Conservation (phyloP, 2,797 vertebrate species). For the Podarcis lilfordi region DNA sequence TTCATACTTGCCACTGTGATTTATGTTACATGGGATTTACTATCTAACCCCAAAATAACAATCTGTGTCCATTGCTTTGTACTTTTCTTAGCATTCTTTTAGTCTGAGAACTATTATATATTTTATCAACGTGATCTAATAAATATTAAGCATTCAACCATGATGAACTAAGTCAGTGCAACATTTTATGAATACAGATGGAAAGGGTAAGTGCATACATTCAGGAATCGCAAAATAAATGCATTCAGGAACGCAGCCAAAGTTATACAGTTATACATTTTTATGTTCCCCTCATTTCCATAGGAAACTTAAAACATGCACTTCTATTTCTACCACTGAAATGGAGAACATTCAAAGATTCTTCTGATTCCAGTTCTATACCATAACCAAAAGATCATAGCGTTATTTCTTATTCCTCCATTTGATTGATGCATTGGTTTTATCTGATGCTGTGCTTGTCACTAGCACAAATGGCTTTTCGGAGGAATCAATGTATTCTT, state of each 20-base stretch:
- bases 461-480: background rate
- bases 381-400: background rate
- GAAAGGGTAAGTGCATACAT: background rate
- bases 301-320: background rate
- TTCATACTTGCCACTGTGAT: background rate
- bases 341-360: background rate
- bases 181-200: background rate
- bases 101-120: background rate
- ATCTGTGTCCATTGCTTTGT: background rate
- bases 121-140: conserved; percentile 2
- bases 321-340: background rate
- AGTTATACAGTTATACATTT: background rate
- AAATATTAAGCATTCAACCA: conserved; percentile 7
- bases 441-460: background rate
- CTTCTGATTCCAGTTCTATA: background rate
- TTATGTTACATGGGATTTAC: background rate
- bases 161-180: background rate
- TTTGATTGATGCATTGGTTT: conserved; percentile 2
- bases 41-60: conserved; percentile 1
- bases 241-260: background rate
- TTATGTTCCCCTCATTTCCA: background rate
- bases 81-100: background rate
- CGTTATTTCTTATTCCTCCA: background rate
- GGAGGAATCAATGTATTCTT: background rate
- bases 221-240: background rate